These are phyloP conservation scores for Baronia brevicornis DNA, from an alignment of 2,888 invertebrate genomes.

Conservation along the genomic window DNA sequence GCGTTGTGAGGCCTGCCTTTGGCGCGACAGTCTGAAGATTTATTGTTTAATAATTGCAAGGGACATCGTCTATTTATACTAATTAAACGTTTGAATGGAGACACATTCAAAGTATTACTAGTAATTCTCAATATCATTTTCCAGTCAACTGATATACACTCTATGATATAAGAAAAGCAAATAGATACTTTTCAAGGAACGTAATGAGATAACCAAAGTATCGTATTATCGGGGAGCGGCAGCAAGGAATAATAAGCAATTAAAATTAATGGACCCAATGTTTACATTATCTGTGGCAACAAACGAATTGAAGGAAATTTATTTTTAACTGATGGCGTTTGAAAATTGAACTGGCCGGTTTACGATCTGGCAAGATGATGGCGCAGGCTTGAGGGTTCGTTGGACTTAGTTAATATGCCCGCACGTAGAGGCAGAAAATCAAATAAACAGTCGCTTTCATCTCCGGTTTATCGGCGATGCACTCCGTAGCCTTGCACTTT, in stretches of 20 bases:
- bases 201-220: too few relatives aligned
- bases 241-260: too few relatives aligned
- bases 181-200: too few relatives aligned
- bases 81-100: constrained; percentile 43
- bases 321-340: constrained; percentile 17
- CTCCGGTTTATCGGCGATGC: constrained; percentile 66
- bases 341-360: constrained; percentile 29
- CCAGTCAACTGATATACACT: too few relatives aligned
- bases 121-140: too few relatives aligned
- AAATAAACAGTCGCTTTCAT: constrained; percentile 70
- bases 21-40: constrained; percentile 38
- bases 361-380: constrained; percentile 36
- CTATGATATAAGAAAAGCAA: too few relatives aligned
- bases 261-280: too few relatives aligned
- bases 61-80: constrained; percentile 52
- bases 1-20: constrained; percentile 31
- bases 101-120: too few relatives aligned
- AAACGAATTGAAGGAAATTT: constrained; percentile 10
- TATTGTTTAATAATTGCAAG: constrained; percentile 55
- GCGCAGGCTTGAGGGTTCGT: constrained; percentile 36
- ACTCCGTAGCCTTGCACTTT: constrained; percentile 64
- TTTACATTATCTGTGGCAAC: constrained; percentile 5
- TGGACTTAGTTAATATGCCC: constrained; percentile 53
- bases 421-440: constrained; percentile 56
- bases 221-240: too few relatives aligned